Evolutionary conservation across 2,797 vertebrate genomes (phyloP), one percentile per base, ranked within the genome.

Genomic region (Pyrocephalus nanus): DNA sequence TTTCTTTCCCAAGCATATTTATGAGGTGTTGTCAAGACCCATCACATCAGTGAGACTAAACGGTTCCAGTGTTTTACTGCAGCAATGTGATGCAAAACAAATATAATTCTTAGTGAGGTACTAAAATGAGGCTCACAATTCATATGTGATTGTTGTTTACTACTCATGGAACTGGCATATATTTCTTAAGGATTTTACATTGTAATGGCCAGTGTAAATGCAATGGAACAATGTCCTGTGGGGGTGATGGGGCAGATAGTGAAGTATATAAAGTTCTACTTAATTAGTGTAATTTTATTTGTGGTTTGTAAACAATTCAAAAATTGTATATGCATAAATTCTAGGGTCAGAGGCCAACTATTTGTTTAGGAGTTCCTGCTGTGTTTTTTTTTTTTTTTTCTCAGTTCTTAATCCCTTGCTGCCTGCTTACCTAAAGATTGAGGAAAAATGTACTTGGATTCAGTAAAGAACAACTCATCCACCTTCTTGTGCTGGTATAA

Each of bases 321-420:
- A 76, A 90, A 62, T 25, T 12, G 5, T 45, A 8, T 67, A 67
- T 86, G 18, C 32, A 32, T 61, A 36, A 57, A 65, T 78, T 62
- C 43, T 51, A 30, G 38, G 16, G 2, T 65, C 45, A 74, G n/a
- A 50, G 6, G 4, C 42, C 21, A 78, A 27, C 11, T 51, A 2
- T 47, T 67, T 84, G 8, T 55, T 74, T 58, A 21, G 8, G 16
- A n/a, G 4, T 36, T 64, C n/a, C 23, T 65, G 5, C 15, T 12
- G 1, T 5, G 9, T 2, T 1, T 15, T 55, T 62, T 66, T 69
- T 42, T 2, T 1, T 19, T 58, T 62, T 67, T 51, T 6, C 0
- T 0, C 25, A 29, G 0, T 8, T 9, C 4, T 84, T 88, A 67
- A 34, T 81, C 15, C 16, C 12, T 71, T 3, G 2, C 22, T 66